Evolutionary conservation across 2,888 invertebrate species (phyloP), one percentile per base, ranked within the genome.

Genomic region (Ganaspis brasiliensis): DNA sequence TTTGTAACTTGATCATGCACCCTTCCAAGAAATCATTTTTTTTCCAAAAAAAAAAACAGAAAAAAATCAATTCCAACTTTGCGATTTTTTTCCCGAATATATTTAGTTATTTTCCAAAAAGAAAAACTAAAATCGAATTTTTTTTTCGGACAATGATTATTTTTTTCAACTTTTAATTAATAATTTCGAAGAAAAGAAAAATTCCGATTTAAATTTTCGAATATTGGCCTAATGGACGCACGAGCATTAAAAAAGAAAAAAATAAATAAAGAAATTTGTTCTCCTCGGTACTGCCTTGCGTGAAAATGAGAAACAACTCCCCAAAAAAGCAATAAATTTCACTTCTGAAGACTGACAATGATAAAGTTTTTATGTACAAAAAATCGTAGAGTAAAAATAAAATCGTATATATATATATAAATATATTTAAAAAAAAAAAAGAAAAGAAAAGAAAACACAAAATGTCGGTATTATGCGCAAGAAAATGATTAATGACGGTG

Each of bases 401-500:
- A 16, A 8, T 31, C 59, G 10, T n/a, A 9, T 31, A 8, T 59
- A 9, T 9, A 59, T 31, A 31, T 59, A 31, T 26, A 59, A 59
- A n/a, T n/a, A 14, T 59, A 40, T 21, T 21, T 24, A 45, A 37
- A 63, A 63, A 63, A 55, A 63, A 63, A 37, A 40, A 67, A 67
- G 21, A 56, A 67, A 67, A 24, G 45, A 67, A 67, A 63, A 37
- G 14, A 63, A 63, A 63, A 14, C 19, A 45, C 16, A 45, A 21
- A 40, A 40, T 40, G 24, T 67, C 40, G 35, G 63, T 63, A 40
- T 63, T 16, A 63, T 67, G 21, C 40, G 21, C 45, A 67, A 21
- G 59, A 79, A 79, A 79, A 79, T 80, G 80, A 78, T 71, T 40
- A n/a, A 56, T 72, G n/a, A n/a, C 19, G 21, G 26, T 21, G 37